These are phyloP conservation scores for Clarias platycephalus DNA, from an alignment of 2,797 vertebrate species.

Conservation along the genomic window DNA sequence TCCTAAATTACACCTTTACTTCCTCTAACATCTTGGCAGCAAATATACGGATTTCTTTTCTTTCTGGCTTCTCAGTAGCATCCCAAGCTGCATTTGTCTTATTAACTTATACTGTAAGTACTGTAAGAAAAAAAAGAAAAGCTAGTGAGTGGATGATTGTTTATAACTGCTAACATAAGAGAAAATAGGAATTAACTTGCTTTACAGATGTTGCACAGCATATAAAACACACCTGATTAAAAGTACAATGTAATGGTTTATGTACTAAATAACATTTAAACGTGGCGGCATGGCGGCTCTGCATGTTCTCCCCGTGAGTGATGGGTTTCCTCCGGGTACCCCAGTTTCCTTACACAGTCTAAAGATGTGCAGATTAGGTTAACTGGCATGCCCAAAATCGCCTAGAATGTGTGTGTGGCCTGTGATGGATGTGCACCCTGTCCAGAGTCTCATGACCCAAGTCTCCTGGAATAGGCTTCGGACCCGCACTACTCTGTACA, in stretches of 20 bases:
- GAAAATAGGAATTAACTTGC: neutral
- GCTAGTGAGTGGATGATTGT: neutral
- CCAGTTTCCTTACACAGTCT: too few relatives aligned
- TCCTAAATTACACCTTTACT: too few relatives aligned
- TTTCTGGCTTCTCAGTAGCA: neutral
- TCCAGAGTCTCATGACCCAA: too few relatives aligned
- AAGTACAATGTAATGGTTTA: neutral
- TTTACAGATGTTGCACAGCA: neutral
- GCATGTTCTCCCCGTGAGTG: too few relatives aligned
- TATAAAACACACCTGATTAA: neutral
- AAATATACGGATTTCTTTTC: neutral
- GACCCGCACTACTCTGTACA: too few relatives aligned
- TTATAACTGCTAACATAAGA: neutral
- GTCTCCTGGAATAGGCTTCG: too few relatives aligned
- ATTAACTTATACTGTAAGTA: neutral
- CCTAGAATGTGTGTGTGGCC: too few relatives aligned
- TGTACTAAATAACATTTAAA: neutral
- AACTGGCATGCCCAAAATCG: too few relatives aligned
- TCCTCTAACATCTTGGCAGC: neutral
- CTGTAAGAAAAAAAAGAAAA: neutral
- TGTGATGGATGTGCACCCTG: too few relatives aligned
- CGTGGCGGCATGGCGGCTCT: neutral
- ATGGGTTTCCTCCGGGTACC: too few relatives aligned
- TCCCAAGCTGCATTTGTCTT: neutral
- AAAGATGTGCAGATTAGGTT: too few relatives aligned